Evolutionary conservation across 2,113 vertebrate genomes (phyloP).

Genomic region (Rynchops niger): DNA sequence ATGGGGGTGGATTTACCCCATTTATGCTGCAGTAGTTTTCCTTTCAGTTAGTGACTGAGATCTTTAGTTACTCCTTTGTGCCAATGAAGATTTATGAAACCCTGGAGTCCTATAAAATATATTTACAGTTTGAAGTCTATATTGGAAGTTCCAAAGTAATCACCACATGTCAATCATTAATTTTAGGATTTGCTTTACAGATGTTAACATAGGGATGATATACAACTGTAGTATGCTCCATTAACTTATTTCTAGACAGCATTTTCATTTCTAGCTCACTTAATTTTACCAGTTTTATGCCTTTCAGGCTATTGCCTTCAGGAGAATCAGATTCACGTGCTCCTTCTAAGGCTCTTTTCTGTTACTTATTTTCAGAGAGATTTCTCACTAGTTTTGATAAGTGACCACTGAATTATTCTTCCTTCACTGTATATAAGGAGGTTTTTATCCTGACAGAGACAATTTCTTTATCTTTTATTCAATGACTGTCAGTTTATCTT

Average conservation of each 20-base stretch:
- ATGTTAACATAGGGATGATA: conserved; percentile 17
- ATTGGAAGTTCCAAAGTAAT: conserved; percentile 18
- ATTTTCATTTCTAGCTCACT: background rate
- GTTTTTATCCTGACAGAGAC: background rate
- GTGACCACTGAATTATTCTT: background rate
- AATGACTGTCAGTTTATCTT: background rate
- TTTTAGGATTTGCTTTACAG: conserved; percentile 53
- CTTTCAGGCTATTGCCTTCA: background rate
- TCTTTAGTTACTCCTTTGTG: background rate
- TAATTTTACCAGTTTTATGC: background rate
- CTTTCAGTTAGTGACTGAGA: background rate
- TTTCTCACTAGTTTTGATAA: conserved; percentile 21
- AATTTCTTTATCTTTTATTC: background rate
- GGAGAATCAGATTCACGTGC: background rate
- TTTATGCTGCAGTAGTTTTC: background rate
- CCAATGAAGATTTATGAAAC: conserved; percentile 27
- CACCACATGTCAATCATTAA: conserved; percentile 25
- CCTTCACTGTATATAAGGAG: conserved; percentile 13
- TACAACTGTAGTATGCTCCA: background rate
- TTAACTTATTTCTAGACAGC: conserved; percentile 45
- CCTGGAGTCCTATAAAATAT: background rate
- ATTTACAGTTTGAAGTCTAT: background rate
- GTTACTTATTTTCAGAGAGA: conserved; percentile 22
- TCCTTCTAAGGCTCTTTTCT: background rate
- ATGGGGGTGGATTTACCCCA: background rate